Base-by-base conservation (phyloP, 2,888 invertebrate species). In the Apodemia zela region DNA sequence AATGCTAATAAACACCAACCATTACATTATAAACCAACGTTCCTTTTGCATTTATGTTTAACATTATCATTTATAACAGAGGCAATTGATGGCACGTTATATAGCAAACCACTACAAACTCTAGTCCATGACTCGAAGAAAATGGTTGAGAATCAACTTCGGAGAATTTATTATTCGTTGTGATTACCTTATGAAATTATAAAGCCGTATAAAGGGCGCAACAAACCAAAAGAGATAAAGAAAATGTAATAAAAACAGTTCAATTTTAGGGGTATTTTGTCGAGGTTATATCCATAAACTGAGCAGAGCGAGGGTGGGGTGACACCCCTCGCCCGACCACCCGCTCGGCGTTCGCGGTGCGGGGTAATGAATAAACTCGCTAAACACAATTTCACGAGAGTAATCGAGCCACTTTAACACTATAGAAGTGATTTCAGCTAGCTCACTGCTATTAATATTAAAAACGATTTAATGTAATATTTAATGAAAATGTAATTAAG, bases 181-280 rank as follows among this genome's bases (percentile, higher is more conserved):
- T 75, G 79, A 81, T 78, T 82, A 76, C 73, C 80, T 84, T 86
- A 89, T 89, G 87, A 88, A 89, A 89, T 87, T 89, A 88, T 86
- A 89, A 85, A 81, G 75, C 78, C 80, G 82, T 86, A 83, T 88
- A 86, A 86, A 85, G 87, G 84, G 74, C 72, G 73, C 86, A 89
- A 86, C 87, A 89, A 88, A 90, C 87, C 88, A 82, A 89, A 85
- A 87, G 84, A 89, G 87, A 91, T 90, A 90, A 89, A 89, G 89
- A 82, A 84, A 87, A 85, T 83, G 87, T 88, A 89, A 91, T 90
- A 91, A 91, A 91, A 91, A 89, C 90, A 91, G 84, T 90, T 89
- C 90, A 91, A 90, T 90, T 91, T 90, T 89, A 90, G 89, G 90
- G 89, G 89, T 88, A 90, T 91, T 91, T 89, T 91, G 91, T 90